Conservation (phyloP, 2,888 invertebrate species). For the Amphipoea lucens region DNA sequence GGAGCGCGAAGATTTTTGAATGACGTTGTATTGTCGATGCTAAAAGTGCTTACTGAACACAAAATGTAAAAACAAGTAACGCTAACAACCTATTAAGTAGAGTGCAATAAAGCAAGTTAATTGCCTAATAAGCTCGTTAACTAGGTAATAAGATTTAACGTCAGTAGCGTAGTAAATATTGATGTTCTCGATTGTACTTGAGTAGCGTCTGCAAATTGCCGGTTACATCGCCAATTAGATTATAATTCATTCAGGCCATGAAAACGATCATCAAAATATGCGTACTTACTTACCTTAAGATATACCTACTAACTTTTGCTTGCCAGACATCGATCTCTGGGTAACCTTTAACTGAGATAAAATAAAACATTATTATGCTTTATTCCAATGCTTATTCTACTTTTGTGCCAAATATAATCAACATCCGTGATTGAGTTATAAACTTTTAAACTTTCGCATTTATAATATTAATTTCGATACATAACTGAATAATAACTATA, state of each 20-base stretch:
- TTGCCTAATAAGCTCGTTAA: slow-evolving; percentile 38
- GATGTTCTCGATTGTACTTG: slow-evolving; percentile 31
- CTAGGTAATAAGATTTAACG: slow-evolving; percentile 36
- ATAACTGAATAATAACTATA: not conserved
- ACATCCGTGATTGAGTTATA: slow-evolving; percentile 13
- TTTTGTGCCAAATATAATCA: slow-evolving; percentile 9
- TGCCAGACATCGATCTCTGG: not conserved
- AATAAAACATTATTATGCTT: not conserved
- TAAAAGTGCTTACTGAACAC: slow-evolving; percentile 38
- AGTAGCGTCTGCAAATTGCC: slow-evolving; percentile 35
- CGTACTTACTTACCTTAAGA: not conserved
- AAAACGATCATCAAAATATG: slow-evolving; percentile 4
- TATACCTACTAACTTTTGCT: not conserved
- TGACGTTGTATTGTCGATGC: slow-evolving; percentile 16
- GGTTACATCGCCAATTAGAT: slow-evolving; percentile 33
- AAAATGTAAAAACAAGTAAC: not conserved
- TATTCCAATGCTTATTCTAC: not conserved
- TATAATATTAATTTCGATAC: slow-evolving; percentile 2
- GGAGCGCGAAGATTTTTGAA: slow-evolving; percentile 36
- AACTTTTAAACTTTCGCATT: slow-evolving; percentile 8
- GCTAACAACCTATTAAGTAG: slow-evolving; percentile 9
- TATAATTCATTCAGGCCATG: slow-evolving; percentile 23
- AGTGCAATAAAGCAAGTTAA: slow-evolving; percentile 49
- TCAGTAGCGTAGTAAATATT: slow-evolving; percentile 24
- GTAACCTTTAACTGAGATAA: not conserved